Evolutionary conservation across 1,140 invertebrate genomes (phyloP).

Genomic region (Gerris buenoi): DNA sequence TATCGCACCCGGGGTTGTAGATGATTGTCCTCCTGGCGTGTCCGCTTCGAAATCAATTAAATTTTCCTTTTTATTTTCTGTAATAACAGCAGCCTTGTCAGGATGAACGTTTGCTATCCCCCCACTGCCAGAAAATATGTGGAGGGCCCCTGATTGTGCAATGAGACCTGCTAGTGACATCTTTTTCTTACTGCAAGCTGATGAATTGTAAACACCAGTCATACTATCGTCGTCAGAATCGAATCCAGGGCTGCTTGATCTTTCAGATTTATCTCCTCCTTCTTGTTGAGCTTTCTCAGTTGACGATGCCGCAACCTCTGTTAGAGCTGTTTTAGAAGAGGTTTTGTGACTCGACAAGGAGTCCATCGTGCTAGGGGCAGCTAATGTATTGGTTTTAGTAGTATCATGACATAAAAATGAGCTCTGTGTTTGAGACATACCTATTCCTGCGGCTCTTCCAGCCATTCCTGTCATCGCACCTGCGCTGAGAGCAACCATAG

Average conservation of each 20-base stretch:
- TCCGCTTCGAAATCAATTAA: conserved; percentile 8
- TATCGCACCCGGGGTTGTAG: neutral
- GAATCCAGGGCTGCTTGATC: conserved; percentile 86
- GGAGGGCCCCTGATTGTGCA: conserved; percentile 39
- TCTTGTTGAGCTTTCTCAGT: conserved; percentile 16
- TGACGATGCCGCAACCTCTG: conserved; percentile 11
- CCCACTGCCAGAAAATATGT: conserved; percentile 27
- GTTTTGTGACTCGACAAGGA: conserved; percentile 46
- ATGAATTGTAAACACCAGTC: conserved; percentile 21
- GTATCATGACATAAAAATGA: conserved; percentile 55
- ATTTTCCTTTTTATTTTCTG: neutral
- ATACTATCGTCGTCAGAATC: conserved; percentile 84
- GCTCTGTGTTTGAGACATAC: conserved; percentile 59
- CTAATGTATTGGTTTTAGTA: conserved; percentile 31
- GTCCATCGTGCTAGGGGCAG: conserved; percentile 26
- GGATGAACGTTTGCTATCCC: conserved; percentile 26
- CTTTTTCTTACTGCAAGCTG: conserved; percentile 14
- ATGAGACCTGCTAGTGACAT: conserved; percentile 40
- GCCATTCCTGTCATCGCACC: conserved; percentile 79
- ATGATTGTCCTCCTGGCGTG: neutral
- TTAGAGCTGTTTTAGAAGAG: conserved; percentile 30
- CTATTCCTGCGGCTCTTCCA: conserved; percentile 68
- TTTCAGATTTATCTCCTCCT: conserved; percentile 56
- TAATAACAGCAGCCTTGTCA: conserved; percentile 5
- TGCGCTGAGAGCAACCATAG: conserved; percentile 75